Evolutionary conservation across 2,797 vertebrate species (phyloP).

Genomic region (Myotis daubentonii): DNA sequence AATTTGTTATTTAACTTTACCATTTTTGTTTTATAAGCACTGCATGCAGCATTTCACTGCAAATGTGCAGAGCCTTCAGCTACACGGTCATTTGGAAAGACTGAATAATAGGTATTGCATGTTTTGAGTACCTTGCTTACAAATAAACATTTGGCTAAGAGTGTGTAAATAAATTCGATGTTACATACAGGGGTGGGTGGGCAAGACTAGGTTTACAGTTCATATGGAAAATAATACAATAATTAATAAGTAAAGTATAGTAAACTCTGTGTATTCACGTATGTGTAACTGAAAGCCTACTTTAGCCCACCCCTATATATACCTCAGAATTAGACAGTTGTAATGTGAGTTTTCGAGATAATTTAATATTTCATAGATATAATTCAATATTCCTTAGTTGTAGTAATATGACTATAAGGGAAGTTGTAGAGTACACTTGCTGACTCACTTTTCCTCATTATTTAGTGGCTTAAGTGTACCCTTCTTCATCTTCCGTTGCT

Average conservation of each 20-base stretch:
- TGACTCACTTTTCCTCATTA: conserved; percentile 21
- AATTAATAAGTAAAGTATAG: not conserved
- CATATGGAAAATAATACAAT: not conserved
- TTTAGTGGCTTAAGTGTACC: not conserved
- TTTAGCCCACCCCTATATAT: not conserved
- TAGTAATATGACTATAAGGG: conserved; percentile 13
- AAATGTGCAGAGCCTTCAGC: conserved; percentile 7
- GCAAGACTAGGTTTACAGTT: not conserved
- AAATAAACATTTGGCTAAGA: conserved; percentile 6
- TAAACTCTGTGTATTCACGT: not conserved
- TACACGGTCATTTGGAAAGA: conserved; percentile 26
- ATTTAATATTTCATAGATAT: not conserved
- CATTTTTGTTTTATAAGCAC: conserved; percentile 29
- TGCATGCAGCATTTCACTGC: not conserved
- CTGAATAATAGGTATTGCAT: not conserved
- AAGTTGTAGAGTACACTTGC: not conserved
- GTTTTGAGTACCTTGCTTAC: not conserved
- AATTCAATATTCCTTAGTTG: not conserved
- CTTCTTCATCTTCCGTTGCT: not conserved
- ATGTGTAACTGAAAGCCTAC: not conserved
- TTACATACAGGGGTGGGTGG: not conserved
- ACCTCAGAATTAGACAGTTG: not conserved
- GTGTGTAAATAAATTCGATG: not conserved
- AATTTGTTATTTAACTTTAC: conserved; percentile 18
- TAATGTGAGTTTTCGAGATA: conserved; percentile 35